Evolutionary conservation across 2,797 vertebrate genomes (phyloP).

Genomic region (Chaetophractus vellerosus): DNA sequence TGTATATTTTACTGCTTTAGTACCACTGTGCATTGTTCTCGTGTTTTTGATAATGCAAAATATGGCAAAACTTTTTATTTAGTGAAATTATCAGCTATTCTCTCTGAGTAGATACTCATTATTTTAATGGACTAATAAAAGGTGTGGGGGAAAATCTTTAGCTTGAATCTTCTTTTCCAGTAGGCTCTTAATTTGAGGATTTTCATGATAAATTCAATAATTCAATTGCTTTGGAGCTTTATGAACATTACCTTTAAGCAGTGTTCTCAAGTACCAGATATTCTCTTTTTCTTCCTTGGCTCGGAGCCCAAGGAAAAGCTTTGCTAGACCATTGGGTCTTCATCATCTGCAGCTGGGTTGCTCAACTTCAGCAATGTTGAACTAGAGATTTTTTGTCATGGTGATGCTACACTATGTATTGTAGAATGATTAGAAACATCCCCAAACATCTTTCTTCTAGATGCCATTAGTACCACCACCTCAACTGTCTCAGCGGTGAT

Average conservation of each 20-base stretch:
- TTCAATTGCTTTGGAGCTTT: neutral
- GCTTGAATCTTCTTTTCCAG: neutral
- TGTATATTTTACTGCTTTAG: constrained; percentile 78
- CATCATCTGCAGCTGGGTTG: neutral
- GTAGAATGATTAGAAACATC: neutral
- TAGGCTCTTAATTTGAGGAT: constrained; percentile 4
- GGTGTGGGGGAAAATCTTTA: neutral
- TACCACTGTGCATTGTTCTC: constrained; percentile 59
- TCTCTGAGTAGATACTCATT: neutral
- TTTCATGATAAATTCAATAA: constrained; percentile 13
- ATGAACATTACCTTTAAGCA: neutral
- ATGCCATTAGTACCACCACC: fast-evolving
- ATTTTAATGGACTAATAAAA: constrained; percentile 59
- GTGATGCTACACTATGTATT: neutral
- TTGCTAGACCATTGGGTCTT: neutral
- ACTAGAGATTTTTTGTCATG: neutral
- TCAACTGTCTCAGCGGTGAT: neutral
- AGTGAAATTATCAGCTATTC: constrained; percentile 38
- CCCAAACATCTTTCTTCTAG: neutral
- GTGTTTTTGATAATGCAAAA: neutral
- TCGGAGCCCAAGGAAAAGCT: neutral
- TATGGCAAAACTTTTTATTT: constrained; percentile 58
- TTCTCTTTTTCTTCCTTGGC: neutral
- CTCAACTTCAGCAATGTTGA: neutral
- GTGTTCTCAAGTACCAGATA: neutral